phyloP scores from a whole-genome alignment of 2,113 vertebrate genomes.

The Syrmaticus mikado region DNA sequence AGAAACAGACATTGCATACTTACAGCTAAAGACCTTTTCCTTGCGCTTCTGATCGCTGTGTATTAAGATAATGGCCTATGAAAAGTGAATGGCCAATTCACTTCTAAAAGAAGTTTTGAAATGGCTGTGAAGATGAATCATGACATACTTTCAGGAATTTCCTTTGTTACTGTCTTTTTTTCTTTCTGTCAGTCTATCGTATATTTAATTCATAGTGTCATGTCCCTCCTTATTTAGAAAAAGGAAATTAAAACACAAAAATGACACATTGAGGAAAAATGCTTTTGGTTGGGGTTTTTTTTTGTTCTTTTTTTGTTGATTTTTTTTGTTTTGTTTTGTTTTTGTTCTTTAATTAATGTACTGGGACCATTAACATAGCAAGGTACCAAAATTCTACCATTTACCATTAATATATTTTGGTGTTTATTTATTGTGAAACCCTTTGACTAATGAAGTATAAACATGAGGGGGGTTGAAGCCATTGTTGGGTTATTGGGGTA shows the following conservation, averaged over 20 bases:
- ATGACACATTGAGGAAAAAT: background rate
- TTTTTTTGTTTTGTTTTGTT: too few species aligned
- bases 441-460: background rate
- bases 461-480: background rate
- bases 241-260: background rate
- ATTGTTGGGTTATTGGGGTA: too few species aligned
- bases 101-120: background rate
- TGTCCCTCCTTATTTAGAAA: background rate
- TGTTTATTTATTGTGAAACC: background rate
- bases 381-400: background rate
- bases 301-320: too few species aligned
- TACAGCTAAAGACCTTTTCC: background rate
- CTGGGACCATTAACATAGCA: background rate
- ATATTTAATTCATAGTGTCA: background rate
- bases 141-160: background rate
- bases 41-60: background rate
- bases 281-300: too few species aligned
- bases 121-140: background rate
- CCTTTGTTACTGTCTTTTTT: background rate
- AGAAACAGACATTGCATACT: background rate
- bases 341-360: background rate
- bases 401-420: background rate
- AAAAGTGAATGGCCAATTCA: background rate
- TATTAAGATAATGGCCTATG: background rate
- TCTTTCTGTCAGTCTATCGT: background rate